Conservation (phyloP, 1,140 invertebrate species). For the Melipona quadrifasciata region DNA sequence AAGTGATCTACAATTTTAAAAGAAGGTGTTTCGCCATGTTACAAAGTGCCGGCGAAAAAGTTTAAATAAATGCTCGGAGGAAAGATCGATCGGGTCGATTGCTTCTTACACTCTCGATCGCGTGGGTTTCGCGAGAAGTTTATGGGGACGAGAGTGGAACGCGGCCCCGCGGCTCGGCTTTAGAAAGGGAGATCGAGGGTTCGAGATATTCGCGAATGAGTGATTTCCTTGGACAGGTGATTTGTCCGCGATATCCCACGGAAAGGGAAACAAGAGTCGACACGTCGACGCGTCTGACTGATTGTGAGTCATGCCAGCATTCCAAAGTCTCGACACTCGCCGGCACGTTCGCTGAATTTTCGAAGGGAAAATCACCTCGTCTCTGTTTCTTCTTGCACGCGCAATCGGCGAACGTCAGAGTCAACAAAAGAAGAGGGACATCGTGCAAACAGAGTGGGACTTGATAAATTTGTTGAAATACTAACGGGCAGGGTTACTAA, state of each 20-base stretch:
- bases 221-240: constrained; percentile 1
- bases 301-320: background rate
- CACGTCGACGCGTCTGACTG: no score
- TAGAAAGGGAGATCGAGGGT: constrained; percentile 15
- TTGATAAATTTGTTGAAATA: background rate
- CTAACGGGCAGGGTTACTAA: background rate
- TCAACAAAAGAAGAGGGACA: background rate
- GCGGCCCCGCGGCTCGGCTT: background rate
- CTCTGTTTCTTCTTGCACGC: no score
- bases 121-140: background rate
- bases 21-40: background rate
- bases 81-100: constrained; percentile 5
- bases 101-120: background rate
- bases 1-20: background rate
- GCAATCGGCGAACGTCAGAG: no score
- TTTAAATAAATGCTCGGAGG: background rate
- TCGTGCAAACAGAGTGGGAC: background rate
- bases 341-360: background rate
- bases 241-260: background rate
- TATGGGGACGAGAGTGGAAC: background rate
- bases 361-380: background rate
- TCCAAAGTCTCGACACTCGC: background rate
- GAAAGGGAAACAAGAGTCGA: background rate
- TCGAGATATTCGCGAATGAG: constrained; percentile 16
- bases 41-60: background rate